Base-by-base conservation (phyloP, 2,888 invertebrate species). In the Sialis fuliginosa region DNA sequence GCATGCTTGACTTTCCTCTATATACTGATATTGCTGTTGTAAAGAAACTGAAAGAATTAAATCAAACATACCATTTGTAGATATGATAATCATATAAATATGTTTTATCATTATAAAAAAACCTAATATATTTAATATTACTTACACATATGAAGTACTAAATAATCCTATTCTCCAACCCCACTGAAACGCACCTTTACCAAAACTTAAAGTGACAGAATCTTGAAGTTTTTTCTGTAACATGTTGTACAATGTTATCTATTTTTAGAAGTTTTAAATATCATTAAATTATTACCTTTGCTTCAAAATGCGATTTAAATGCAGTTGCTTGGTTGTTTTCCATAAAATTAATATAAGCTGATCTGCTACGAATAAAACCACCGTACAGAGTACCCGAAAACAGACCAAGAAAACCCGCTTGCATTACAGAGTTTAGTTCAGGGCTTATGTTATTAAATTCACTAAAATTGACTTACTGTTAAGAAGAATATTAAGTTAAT, bases 311-410 rank as follows among this genome's bases (percentile, higher is more conserved):
- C 45, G 72, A 71, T 44, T 64, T 64, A 60, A 79, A 86, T 44
- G 71, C 68, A 4, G 83, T 79, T 6, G 83, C 85, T 65, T 83
- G 75, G 63, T 86, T 84, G 52, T 70, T 79, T 59, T 76, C 76
- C 60, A 85, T 75, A 54, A 84, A 85, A 54, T 75, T 68, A 39
- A 75, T 51, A 55, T 80, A 81, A 1, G 79, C 71, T 4, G 59
- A 57, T 53, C 72, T 68, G 8, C 81, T 77, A 52, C 68, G 63
- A 3, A 70, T 58, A 55, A 80, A 67, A 31, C 83, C 83, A 45
- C 84, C 83, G 56, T 78, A 70, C 40, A 74, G 52, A 0, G 68
- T 77, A 10, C 86, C 87, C 22, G 75, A 48, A 42, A 82, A 66
- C 4, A 70, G 62, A 10, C 81, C 82, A 49, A 70, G 54, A 41